Percentiles rank a stretch among this genome's conserved stretches.
phyloP scores from a whole-genome alignment of 35 echinoderm and acorn worm genomes.

The Hemicentrotus pulcherrimus region DNA sequence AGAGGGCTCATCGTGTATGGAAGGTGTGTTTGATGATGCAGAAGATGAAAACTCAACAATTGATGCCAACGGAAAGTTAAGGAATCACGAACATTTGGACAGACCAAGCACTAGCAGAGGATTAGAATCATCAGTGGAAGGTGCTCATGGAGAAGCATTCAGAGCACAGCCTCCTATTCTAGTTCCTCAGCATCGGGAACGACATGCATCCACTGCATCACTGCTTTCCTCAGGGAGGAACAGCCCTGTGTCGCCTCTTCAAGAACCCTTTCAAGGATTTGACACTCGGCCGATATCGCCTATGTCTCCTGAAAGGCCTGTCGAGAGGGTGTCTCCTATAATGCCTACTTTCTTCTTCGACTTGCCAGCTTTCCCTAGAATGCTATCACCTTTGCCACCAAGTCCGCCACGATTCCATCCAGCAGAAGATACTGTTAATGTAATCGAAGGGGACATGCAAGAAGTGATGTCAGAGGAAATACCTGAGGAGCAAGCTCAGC shows the following conservation, averaged over 20 bases:
- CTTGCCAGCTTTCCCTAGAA: slow-evolving; percentile 44
- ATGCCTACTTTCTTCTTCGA: slow-evolving; percentile 15
- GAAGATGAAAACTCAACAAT: not conserved
- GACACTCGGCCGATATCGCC: slow-evolving; percentile 32
- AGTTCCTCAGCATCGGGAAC: not conserved
- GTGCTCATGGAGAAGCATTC: not conserved
- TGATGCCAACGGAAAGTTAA: not conserved
- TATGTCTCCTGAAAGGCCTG: slow-evolving; percentile 44
- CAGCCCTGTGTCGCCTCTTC: slow-evolving; percentile 23
- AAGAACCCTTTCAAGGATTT: slow-evolving; percentile 42
- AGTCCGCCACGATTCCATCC: not conserved
- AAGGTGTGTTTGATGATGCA: not conserved
- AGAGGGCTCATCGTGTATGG: not conserved
- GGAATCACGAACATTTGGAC: not conserved
- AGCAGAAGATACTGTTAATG: not conserved
- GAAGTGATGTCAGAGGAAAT: not conserved
- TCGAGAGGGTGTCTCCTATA: slow-evolving; percentile 29
- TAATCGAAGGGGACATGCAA: not conserved
- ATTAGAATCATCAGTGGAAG: not conserved
- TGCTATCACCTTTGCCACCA: slow-evolving; percentile 57
- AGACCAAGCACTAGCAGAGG: slow-evolving; percentile 27
- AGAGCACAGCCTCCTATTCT: not conserved
- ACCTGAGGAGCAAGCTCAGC: not conserved
- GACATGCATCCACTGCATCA: not conserved
- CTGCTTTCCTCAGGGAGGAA: slow-evolving; percentile 20